These are phyloP conservation scores for Orchesella flavescens DNA, from an alignment of 2,888 invertebrate genomes.

Conservation along the genomic window DNA sequence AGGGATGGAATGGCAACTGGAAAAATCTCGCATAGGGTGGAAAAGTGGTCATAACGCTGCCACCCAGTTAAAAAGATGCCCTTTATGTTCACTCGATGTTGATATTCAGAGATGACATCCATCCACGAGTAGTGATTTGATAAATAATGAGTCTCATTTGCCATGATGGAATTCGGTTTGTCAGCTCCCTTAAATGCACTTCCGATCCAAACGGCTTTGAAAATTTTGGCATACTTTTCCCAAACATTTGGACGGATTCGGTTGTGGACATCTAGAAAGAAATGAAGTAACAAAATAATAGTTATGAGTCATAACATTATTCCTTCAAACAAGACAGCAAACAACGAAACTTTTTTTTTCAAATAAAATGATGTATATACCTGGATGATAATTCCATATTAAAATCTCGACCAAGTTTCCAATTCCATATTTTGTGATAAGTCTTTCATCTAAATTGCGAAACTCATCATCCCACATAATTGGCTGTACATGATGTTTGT, in stretches of 20 bases:
- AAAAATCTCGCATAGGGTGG: slow-evolving; percentile 80
- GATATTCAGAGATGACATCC: slow-evolving; percentile 75
- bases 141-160: slow-evolving; percentile 78
- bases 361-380: slow-evolving; percentile 73
- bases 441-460: slow-evolving; percentile 77
- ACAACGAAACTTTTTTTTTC: too few species aligned
- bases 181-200: slow-evolving; percentile 86
- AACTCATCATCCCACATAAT: slow-evolving; percentile 86
- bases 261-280: slow-evolving; percentile 64
- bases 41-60: slow-evolving; percentile 82
- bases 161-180: slow-evolving; percentile 75
- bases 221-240: slow-evolving; percentile 79
- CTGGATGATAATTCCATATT: slow-evolving; percentile 81
- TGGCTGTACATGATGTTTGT: slow-evolving; percentile 73
- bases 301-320: too few species aligned
- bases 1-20: slow-evolving; percentile 80
- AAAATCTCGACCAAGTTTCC: slow-evolving; percentile 80
- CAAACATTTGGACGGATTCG: slow-evolving; percentile 74
- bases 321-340: too few species aligned
- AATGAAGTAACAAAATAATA: neutral
- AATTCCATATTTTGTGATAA: slow-evolving; percentile 75
- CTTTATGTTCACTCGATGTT: slow-evolving; percentile 75
- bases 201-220: slow-evolving; percentile 84
- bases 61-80: slow-evolving; percentile 81
- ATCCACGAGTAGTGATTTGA: slow-evolving; percentile 85